A percentile compares a stretch with the other conserved stretches of the same genome.
These are phyloP conservation scores for Entomyzon cyanotis DNA, from an alignment of 2,113 vertebrate species.

Conservation along the genomic window DNA sequence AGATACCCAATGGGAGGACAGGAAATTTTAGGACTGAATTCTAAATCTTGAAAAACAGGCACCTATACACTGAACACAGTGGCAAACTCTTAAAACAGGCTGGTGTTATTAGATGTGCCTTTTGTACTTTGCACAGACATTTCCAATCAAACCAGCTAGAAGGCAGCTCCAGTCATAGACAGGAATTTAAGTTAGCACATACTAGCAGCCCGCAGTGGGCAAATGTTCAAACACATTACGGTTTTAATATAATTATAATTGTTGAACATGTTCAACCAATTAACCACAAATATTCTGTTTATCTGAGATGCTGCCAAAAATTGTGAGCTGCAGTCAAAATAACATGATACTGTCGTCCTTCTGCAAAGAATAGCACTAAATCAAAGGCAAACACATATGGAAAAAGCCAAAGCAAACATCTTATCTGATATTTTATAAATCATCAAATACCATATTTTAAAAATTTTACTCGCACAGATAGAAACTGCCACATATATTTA, in stretches of 20 bases:
- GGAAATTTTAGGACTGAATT: not conserved
- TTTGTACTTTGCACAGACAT: not conserved
- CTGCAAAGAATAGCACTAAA: conserved; percentile 54
- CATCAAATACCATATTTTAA: conserved; percentile 46
- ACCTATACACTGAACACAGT: not conserved
- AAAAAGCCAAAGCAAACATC: conserved; percentile 65
- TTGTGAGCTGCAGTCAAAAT: conserved; percentile 65
- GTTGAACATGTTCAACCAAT: conserved; percentile 75
- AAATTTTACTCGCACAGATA: not conserved
- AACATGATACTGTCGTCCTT: conserved; percentile 43
- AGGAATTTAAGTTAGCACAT: conserved; percentile 33
- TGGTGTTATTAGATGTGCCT: not conserved
- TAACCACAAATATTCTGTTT: conserved; percentile 76
- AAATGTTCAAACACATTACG: conserved; percentile 69
- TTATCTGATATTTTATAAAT: conserved; percentile 66
- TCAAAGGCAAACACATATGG: conserved; percentile 34
- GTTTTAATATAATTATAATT: conserved; percentile 75
- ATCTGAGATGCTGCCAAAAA: conserved; percentile 74
- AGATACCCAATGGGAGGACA: not conserved
- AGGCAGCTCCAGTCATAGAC: not conserved
- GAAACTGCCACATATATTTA: conserved; percentile 51
- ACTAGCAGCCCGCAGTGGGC: conserved; percentile 60
- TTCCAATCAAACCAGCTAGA: not conserved
- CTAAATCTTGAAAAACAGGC: not conserved
- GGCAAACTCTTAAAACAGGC: not conserved